Base-by-base conservation (phyloP, 2,888 invertebrate genomes). In the Automeris io region DNA sequence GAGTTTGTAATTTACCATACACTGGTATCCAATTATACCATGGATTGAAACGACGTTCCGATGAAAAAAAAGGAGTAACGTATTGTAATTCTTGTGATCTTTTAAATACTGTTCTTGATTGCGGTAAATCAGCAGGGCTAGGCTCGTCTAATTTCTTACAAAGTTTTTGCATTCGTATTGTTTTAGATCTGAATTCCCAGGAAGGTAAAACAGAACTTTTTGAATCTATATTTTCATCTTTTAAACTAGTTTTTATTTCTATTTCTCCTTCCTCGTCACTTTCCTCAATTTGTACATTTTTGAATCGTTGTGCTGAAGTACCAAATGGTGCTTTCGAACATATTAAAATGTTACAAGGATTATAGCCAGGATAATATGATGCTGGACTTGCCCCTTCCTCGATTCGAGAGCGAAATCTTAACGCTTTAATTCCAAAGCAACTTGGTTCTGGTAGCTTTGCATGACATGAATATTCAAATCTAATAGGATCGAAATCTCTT, bases 11-110 rank as follows among this genome's bases (percentile, higher is more conserved):
- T 25, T 43, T 53, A 1, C 60, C 69, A 37, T 59, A 49, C 12
- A 80, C 60, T 5, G 77, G 63, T 42, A 77, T 61, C 65, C 68
- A 74, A 51, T 74, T 64, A 47, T 64, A 52, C 83, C 85, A 83
- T 11, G 73, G 70, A 31, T 57, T 49, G 49, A 85, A 76, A 19
- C 82, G 69, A 5, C 62, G 68, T 43, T 77, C 70, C 9, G 82
- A 80, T 9, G 75, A 56, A 37, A 39, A 55, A 49, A 85, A 85
- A 3, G 85, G 83, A 13, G 72, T 64, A 22, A 39, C 32, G 29
- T 52, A 49, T 53, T 79, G 79, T 23, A 64, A 35, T 22, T 55
- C 39, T 7, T 21, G 16, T 18, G 50, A 39, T 43, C 67, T 61
- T 33, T 42, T 35, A 19, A 40, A 35, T 37, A 47, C 50, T 1